Evolutionary conservation across 2,888 invertebrate genomes (phyloP), one percentile per base, ranked within the genome.

Genomic region (Xestia rhomboidea): DNA sequence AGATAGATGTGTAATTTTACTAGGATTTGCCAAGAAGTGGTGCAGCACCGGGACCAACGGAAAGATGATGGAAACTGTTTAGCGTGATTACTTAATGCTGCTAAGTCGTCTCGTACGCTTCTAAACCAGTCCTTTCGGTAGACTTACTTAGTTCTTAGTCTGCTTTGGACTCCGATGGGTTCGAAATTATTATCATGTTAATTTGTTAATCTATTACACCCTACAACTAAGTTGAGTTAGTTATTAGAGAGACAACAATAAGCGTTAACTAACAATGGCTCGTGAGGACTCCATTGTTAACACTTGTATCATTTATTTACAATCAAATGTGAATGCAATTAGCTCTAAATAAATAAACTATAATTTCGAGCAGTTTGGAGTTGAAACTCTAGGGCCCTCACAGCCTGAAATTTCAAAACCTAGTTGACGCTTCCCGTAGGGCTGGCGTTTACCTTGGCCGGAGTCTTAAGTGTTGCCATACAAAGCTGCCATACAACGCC

Each of bases 211-310:
- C 34, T 62, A 54, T 46, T 72, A 76, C 2, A 15, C 10, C 10
- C 1, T 8, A 5, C 21, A 62, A 38, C 30, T 60, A 68, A 64
- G 41, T 27, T 15, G 0, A 51, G 41, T 63, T 38, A 49, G 49
- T 63, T 38, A 62, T 46, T 62, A 73, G 13, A 57, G 7, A 24
- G 49, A 62, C 57, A 49, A 51, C 63, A 73, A 49, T 68, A 67
- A 57, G 6, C 49, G 70, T 57, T 72, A 62, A 30, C 60, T 69
- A 68, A 73, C 70, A 79, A 70, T 73, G 38, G 34, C 24, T 24
- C 11, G 38, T 51, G 54, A 21, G 49, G 54, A 21, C 41, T 62
- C 27, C 27, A 66, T 72, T 82, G 71, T 68, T 54, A 71, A 63
- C 60, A 60, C 8, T 60, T 30, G 8, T 60, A 30, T 18, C 66